Conservation (phyloP, 2,113 vertebrate species). For the Zapus hudsonius region DNA sequence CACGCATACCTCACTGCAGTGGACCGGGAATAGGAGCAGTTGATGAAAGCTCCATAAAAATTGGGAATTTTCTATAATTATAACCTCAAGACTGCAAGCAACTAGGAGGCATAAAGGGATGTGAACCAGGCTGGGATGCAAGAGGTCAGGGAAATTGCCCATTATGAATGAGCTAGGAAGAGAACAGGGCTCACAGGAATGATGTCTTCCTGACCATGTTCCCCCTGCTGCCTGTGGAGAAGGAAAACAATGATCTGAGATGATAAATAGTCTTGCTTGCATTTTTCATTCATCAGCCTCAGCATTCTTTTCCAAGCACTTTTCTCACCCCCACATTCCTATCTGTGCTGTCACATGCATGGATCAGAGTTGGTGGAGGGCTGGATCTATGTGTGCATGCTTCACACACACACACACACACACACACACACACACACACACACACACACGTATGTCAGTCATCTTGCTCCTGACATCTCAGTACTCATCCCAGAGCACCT, state of each 20-base stretch:
- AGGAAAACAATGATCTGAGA: background rate
- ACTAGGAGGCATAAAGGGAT: background rate
- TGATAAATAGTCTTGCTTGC: background rate
- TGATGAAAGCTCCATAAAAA: background rate
- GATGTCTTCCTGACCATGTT: background rate
- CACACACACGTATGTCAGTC: background rate
- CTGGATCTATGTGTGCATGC: background rate
- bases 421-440: no score
- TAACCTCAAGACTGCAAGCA: background rate
- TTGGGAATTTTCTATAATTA: background rate
- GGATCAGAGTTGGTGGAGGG: background rate
- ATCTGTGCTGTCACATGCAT: background rate
- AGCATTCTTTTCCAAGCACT: background rate
- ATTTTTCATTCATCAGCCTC: background rate
- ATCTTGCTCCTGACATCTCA: background rate
- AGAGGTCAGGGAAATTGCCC: background rate
- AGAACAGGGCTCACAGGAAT: background rate
- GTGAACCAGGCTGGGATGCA: background rate
- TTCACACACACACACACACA: no score
- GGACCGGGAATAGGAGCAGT: background rate
- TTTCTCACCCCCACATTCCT: background rate
- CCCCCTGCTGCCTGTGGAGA: background rate
- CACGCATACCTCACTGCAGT: background rate
- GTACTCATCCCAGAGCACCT: background rate
- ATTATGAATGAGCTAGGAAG: background rate